Conservation (phyloP, 2,797 vertebrate species). For the Urophycis tenuis region DNA sequence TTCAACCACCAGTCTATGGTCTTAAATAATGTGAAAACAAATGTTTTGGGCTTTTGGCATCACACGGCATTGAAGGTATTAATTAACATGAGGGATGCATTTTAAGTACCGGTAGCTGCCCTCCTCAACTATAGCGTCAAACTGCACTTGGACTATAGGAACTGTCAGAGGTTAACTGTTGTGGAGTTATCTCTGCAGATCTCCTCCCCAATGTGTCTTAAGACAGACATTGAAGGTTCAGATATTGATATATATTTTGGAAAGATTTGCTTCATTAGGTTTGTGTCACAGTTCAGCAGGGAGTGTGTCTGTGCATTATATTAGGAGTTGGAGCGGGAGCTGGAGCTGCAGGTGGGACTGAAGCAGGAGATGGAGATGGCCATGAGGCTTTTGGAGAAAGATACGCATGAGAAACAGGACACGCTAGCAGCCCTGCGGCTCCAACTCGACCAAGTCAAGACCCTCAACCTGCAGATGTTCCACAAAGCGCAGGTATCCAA, state of each 20-base stretch:
- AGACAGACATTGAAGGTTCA: not conserved
- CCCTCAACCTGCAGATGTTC: conserved; percentile 95
- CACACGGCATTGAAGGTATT: not conserved
- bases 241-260: not conserved
- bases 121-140: not conserved
- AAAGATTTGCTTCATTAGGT: not conserved
- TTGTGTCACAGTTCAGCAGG: not conserved
- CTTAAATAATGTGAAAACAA: not conserved
- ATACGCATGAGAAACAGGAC: conserved; percentile 95
- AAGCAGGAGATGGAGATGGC: conserved; percentile 98
- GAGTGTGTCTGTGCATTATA: conserved; percentile 11
- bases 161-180: no score
- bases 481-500: conserved; percentile 85
- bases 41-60: no score
- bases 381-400: conserved; percentile 96
- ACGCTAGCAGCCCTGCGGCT: conserved; percentile 83
- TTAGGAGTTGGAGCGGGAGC: conserved; percentile 89
- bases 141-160: not conserved
- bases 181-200: not conserved
- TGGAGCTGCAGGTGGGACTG: conserved; percentile 88
- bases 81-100: not conserved
- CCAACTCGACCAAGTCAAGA: conserved; percentile 94
- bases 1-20: not conserved
- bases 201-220: not conserved
- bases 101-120: no score